Evolutionary conservation across 2,113 vertebrate genomes (phyloP).

Genomic region (Crocuta crocuta): DNA sequence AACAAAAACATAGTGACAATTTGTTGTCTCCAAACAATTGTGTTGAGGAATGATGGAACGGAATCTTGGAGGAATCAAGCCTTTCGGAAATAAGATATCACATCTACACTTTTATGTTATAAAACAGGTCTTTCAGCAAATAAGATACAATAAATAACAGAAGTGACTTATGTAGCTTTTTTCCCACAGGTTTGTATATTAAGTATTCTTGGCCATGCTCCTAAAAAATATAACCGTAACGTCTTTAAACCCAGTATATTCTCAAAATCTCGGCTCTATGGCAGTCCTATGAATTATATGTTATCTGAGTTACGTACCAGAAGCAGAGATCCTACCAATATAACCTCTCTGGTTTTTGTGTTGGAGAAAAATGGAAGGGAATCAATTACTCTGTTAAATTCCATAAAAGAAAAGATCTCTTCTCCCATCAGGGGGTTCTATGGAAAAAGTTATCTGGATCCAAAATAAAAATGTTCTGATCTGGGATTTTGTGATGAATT

Average conservation of each 20-base stretch:
- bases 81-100: conserved; percentile 45
- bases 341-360: conserved; percentile 1
- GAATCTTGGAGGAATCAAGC: not conserved
- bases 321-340: conserved; percentile 1
- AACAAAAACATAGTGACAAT: conserved; percentile 26
- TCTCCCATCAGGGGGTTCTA: conserved; percentile 36
- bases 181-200: not conserved
- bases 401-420: conserved; percentile 14
- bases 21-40: not conserved
- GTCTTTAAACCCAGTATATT: conserved; percentile 44
- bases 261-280: not conserved
- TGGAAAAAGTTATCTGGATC: conserved; percentile 55
- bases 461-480: conserved; percentile 57
- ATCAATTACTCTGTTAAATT: conserved; percentile 48
- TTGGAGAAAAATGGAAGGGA: conserved; percentile 40
- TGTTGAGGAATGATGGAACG: not conserved
- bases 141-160: not conserved
- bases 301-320: not conserved
- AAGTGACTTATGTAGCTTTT: not conserved
- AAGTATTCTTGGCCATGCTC: not conserved
- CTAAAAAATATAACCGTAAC: not conserved
- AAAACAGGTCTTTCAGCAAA: conserved; percentile 55
- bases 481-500: conserved; percentile 56
- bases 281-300: not conserved
- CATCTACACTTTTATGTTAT: not conserved